Conservation (phyloP, 2,797 vertebrate genomes). For the Champsocephalus esox region DNA sequence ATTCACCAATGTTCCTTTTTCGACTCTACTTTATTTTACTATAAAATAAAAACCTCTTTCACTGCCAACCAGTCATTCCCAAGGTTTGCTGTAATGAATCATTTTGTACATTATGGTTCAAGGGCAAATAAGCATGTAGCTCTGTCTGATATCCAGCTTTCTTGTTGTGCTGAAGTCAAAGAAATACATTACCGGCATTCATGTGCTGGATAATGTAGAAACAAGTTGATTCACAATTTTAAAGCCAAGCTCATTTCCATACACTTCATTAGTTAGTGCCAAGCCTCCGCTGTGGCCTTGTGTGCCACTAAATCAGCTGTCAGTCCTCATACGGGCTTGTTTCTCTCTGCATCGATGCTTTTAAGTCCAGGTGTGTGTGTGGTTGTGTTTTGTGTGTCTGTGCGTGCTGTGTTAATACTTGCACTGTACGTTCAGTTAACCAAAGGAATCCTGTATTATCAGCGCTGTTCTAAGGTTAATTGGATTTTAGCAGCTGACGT, state of each 20-base stretch:
- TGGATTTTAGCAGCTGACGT: constrained; percentile 55
- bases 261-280: constrained; percentile 61
- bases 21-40: constrained; percentile 8
- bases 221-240: constrained; percentile 61
- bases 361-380: constrained; percentile 23
- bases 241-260: constrained; percentile 65
- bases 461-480: constrained; percentile 55
- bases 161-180: constrained; percentile 35
- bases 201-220: constrained; percentile 44
- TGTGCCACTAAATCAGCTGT: constrained; percentile 60
- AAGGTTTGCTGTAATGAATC: constrained; percentile 60
- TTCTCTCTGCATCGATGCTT: constrained; percentile 38
- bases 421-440: constrained; percentile 32
- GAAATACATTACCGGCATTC: constrained; percentile 45
- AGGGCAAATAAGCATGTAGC: constrained; percentile 46
- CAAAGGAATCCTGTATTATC: constrained; percentile 42
- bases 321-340: constrained; percentile 45
- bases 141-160: constrained; percentile 34
- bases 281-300: constrained; percentile 49
- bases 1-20: constrained; percentile 27
- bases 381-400: constrained; percentile 24
- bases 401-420: constrained; percentile 12
- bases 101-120: constrained; percentile 59
- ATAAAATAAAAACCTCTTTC: constrained; percentile 52
- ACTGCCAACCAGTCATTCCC: constrained; percentile 45